phyloP scores from a whole-genome alignment of 2,797 vertebrate species.

The Ceryle rudis region DNA sequence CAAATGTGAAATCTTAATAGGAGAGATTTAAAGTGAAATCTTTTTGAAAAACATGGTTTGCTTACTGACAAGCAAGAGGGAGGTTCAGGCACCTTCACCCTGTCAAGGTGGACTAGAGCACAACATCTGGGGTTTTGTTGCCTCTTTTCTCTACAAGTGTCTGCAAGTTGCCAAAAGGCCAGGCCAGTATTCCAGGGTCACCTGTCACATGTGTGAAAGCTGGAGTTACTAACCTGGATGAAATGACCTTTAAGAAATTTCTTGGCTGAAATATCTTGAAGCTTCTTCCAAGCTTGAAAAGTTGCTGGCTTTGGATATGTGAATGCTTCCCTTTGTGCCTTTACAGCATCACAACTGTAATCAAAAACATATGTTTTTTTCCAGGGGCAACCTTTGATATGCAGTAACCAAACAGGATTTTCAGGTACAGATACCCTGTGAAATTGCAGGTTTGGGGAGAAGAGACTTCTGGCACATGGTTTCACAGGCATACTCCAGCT shows the following conservation, averaged over 20 bases:
- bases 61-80: neutral
- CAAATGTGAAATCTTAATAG: neutral
- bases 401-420: conserved; percentile 33
- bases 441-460: neutral
- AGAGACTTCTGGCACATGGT: neutral
- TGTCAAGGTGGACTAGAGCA: neutral
- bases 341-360: neutral
- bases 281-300: neutral
- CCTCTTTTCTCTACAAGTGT: neutral
- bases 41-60: neutral
- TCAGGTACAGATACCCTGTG: conserved; percentile 2
- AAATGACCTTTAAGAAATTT: neutral
- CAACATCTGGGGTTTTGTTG: neutral
- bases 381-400: neutral
- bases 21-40: neutral
- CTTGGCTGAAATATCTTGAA: neutral
- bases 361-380: neutral
- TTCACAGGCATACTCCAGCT: neutral
- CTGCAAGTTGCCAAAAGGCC: neutral
- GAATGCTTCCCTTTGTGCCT: neutral
- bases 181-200: neutral
- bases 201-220: neutral
- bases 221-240: neutral
- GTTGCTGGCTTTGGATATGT: neutral
- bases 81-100: neutral